phyloP scores from a whole-genome alignment of 2,888 invertebrate species.

The Caenorhabditis drosophilae region DNA sequence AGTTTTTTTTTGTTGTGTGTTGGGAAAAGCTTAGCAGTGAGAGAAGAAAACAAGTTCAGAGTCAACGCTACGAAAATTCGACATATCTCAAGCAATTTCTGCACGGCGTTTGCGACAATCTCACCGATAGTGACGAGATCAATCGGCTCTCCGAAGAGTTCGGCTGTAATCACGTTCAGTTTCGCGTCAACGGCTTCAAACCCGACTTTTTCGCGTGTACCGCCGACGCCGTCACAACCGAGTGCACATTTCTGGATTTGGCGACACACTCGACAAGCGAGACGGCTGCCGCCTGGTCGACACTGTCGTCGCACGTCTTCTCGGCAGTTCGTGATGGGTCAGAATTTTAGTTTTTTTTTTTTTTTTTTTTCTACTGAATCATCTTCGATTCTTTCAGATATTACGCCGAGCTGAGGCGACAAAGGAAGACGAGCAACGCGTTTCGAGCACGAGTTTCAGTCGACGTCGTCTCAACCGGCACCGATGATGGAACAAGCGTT shows the following conservation, averaged over 20 bases:
- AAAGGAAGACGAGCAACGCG: constrained; percentile 52
- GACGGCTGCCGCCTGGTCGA: constrained; percentile 59
- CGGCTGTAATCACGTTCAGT: constrained; percentile 54
- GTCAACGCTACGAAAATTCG: constrained; percentile 45
- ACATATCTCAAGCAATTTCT: constrained; percentile 54
- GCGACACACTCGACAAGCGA: constrained; percentile 59
- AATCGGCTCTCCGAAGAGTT: constrained; percentile 48
- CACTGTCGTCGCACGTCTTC: constrained; percentile 53
- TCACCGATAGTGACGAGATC: constrained; percentile 49
- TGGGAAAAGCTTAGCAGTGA: too few species aligned
- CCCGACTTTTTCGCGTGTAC: constrained; percentile 61
- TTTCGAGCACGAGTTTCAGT: constrained; percentile 46
- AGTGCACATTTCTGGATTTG: constrained; percentile 61
- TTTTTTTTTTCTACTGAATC: constrained; percentile 1
- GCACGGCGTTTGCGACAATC: constrained; percentile 42
- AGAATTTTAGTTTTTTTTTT: constrained; percentile 2
- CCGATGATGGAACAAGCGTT: constrained; percentile 32
- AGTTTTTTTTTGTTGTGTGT: too few species aligned
- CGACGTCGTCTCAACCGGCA: constrained; percentile 43
- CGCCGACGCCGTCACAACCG: constrained; percentile 63
- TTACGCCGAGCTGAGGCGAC: constrained; percentile 53
- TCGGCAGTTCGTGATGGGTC: constrained; percentile 56
- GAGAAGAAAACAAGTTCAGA: too few species aligned
- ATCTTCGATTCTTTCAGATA: constrained; percentile 40
- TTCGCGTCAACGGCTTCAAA: constrained; percentile 56